Base-by-base conservation (phyloP, 2,888 invertebrate species). In the Marronus borbonicus region DNA sequence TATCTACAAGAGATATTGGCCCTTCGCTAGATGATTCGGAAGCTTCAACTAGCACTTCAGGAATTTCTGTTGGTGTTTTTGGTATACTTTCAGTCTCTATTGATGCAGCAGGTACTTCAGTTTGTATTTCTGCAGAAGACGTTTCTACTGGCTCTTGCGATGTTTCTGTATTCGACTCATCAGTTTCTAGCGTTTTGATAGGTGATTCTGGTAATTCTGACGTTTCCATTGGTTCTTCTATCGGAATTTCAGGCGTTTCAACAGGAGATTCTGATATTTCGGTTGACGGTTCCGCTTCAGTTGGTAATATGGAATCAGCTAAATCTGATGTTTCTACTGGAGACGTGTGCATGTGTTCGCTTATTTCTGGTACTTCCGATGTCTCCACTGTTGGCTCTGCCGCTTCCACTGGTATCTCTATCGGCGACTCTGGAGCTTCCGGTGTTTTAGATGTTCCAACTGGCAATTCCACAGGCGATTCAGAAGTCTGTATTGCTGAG, bases 41-140 rank as follows among this genome's bases (percentile, higher is more conserved):
- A 12, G 10, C 5, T 44, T 76, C 76, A 24, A 50, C 64, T 64
- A 4, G 49, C 3, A 62, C 39, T n/a, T 60, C 75, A 12, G 69
- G 66, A 5, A 39, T 39, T 20, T 70, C 52, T 49, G 68, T 44
- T 12, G 36, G 36, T 31, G 28, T n/a, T 36, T 74, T 58, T 60
- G 36, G 52, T 58, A 36, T n/a, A 55, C 55, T 44, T 24, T 62
- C 44, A 3, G 75, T 39, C 44, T 17, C 14, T 24, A 10, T n/a
- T 52, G 49, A 5, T 69, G 69, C 3, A 24, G 49, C 49, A 39
- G 17, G n/a, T 39, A 28, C 49, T 58, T 52, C 55, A 3, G 72
- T 52, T 10, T 39, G 17, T 31, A 24, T 36, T 55, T 55, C 58
- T 36, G 55, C n/a, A 20, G 60, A 52, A 44, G 44, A 12, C 44